A percentile compares a stretch with the other conserved stretches of the same genome.
These are phyloP conservation scores for Syngnathus acus DNA, from an alignment of 2,797 vertebrate species.

Conservation along the genomic window DNA sequence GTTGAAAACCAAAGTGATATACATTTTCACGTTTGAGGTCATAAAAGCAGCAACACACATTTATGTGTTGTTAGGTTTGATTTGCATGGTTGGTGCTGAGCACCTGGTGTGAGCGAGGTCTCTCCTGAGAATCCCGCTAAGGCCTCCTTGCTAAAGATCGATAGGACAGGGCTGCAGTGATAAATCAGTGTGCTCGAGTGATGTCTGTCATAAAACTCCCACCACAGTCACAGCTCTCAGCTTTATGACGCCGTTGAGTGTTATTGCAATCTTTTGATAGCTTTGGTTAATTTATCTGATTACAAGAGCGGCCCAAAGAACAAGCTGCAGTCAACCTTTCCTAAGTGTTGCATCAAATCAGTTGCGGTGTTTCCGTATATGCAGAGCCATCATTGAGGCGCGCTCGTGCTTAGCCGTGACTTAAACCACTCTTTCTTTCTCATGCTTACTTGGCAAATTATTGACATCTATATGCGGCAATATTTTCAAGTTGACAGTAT, in stretches of 20 bases:
- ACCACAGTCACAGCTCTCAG: conserved; percentile 64
- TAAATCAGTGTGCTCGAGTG: conserved; percentile 69
- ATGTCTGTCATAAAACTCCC: conserved; percentile 71
- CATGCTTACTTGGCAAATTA: conserved; percentile 7
- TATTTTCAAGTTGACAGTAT: not conserved
- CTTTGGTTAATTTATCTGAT: conserved; percentile 78
- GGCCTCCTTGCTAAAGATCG: conserved; percentile 63
- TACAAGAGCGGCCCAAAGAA: conserved; percentile 60
- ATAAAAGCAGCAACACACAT: conserved; percentile 35
- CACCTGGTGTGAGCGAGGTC: conserved; percentile 54
- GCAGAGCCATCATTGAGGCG: not conserved
- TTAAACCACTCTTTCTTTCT: not conserved
- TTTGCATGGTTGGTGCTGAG: conserved; percentile 54
- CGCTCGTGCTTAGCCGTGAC: conserved; percentile 12
- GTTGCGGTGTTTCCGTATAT: conserved; percentile 20
- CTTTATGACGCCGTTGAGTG: conserved; percentile 72
- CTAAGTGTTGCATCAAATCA: conserved; percentile 41
- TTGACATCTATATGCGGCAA: not conserved
- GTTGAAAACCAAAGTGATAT: conserved; percentile 14
- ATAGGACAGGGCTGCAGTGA: conserved; percentile 66
- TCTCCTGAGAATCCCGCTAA: conserved; percentile 59
- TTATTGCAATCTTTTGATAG: conserved; percentile 81
- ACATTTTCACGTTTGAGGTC: conserved; percentile 33
- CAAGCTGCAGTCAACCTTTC: conserved; percentile 49
- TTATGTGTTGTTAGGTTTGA: conserved; percentile 33